Base-by-base conservation (phyloP, 2,888 invertebrate species). In the Callosobruchus maculatus region DNA sequence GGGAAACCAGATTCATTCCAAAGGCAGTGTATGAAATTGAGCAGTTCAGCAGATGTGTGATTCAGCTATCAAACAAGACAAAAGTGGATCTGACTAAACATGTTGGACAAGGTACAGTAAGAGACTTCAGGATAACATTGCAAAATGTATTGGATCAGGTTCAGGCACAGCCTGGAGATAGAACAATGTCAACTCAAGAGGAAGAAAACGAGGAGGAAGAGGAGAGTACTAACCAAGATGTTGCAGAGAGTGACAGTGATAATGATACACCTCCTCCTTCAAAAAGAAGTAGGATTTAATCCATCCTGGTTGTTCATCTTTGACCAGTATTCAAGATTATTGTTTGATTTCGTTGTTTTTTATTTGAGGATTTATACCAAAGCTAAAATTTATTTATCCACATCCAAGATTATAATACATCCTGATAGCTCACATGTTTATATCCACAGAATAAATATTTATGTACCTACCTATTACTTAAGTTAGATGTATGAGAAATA, bases 21-120 rank as follows among this genome's bases (percentile, higher is more conserved):
- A 89, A 90, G 71, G 89, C 93, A 0, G 90, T 93, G 72, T 88
- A 90, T 70, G 92, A 91, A 81, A 90, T 91, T 0, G 93, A 93
- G 83, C 89, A 89, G 80, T 93, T 92, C 82, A 88, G 88, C 79
- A 91, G 90, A 80, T 88, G 88, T 72, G 88, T 92, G 67, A 88
- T 90, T 76, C 80, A 90, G 74, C 87, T 93, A n/a, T 88, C 90
- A 0, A 90, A 88, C 73, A 92, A 90, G 80, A 90, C 90, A 0
- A 90, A 90, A 84, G 90, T 91, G 71, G 86, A 87, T 82, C 80
- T 90, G 74, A 81, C 88, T 0, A 89, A 88, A 78, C 91, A 90
- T 79, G 82, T 92, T 20, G 91, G 92, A 0, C 86, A 90, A 81
- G 92, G 92, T 13, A 89, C 90, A 0, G 90, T 91, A 0, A 88